A percentile compares a stretch with the other conserved stretches of the same genome.
Evolutionary conservation across 1,140 invertebrate species (phyloP).

Genomic region (Apis laboriosa): DNA sequence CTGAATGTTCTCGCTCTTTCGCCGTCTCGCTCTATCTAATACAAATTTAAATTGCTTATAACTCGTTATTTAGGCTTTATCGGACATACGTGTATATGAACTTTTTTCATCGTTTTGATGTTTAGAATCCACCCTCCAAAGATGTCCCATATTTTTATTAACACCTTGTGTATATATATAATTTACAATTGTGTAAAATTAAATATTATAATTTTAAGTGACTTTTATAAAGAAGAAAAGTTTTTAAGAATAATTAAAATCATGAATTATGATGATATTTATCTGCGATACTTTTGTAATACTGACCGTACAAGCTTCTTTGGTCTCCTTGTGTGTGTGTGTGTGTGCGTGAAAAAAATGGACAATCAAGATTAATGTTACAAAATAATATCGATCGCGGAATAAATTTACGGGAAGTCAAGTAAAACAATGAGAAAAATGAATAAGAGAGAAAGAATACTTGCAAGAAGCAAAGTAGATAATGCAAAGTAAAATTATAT

Average conservation of each 20-base stretch:
- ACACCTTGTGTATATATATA: too few species aligned
- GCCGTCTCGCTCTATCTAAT: background rate
- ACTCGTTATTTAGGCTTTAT: too few species aligned
- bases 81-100: too few species aligned
- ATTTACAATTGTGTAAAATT: too few species aligned
- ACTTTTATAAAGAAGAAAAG: too few species aligned
- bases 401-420: background rate
- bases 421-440: constrained; percentile 1
- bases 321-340: constrained; percentile 83
- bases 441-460: constrained; percentile 16
- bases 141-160: too few species aligned
- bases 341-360: constrained; percentile 12
- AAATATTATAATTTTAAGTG: too few species aligned
- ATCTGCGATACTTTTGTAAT: background rate
- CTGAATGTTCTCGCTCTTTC: too few species aligned
- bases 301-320: constrained; percentile 91
- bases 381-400: background rate
- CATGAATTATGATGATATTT: background rate
- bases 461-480: constrained; percentile 29
- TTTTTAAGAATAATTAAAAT: background rate
- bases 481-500: constrained; percentile 33
- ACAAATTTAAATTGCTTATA: background rate
- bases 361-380: constrained; percentile 13
- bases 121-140: too few species aligned
- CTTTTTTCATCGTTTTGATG: too few species aligned